Evolutionary conservation across 2,888 invertebrate genomes (phyloP), one percentile per base, ranked within the genome.

Genomic region (Osedax fenrisi): DNA sequence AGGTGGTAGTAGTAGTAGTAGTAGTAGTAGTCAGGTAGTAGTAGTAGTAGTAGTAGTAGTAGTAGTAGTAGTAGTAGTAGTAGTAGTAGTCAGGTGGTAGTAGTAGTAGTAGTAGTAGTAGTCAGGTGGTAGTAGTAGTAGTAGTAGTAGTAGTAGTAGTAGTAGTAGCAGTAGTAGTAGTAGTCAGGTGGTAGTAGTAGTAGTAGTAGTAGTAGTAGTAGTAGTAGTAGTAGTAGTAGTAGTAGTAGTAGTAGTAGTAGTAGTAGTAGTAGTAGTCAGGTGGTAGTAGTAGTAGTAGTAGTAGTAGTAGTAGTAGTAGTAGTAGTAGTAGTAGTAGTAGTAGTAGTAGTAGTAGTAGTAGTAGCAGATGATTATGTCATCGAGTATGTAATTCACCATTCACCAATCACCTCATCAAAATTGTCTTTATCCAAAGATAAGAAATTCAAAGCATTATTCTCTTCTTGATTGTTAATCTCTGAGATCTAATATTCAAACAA

Each of bases 1-100:
- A n/a, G n/a, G 64, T 1, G n/a, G 64, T 64, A 1, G 64, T 64
- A 64, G 64, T 64, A 0, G 64, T 64, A 64, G 64, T 64, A 64
- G 64, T 64, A 64, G 64, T 64, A 64, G 64, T 64, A 64, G 64
- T n/a, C n/a, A 17, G n/a, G 64, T 64, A 64, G 64, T 64, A 64
- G 64, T 64, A 64, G 64, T 64, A 64, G 64, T 64, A 64, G 64
- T 64, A 64, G 64, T 64, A 64, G 64, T 64, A 64, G 64, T 64
- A 64, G 64, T 64, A 64, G 64, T 64, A 64, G 64, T 64, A 23
- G 64, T 64, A 64, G 64, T 64, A 64, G 64, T 64, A 64, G 64
- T 64, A 64, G 64, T 64, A 64, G 64, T 64, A 64, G 64, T 64
- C n/a, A n/a, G n/a, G 1, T 64, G n/a, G 1, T 64, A 64, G 1